Conservation (phyloP, 2,797 vertebrate species). For the Poeciliopsis turneri region DNA sequence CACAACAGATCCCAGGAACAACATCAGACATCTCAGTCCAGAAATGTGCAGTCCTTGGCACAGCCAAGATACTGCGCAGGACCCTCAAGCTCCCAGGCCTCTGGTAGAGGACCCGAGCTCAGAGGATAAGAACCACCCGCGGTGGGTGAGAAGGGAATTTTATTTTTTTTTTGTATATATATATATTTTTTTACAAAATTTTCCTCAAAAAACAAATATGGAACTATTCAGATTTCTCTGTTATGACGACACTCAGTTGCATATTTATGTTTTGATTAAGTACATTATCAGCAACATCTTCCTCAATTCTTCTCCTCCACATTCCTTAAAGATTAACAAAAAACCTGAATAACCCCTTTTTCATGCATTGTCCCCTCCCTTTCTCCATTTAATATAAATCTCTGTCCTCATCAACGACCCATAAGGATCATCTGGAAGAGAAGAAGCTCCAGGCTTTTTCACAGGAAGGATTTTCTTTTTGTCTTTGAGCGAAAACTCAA, state of each 20-base stretch:
- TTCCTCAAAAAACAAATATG: not conserved
- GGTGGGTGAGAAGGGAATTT: no score
- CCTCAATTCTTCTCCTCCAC: not conserved
- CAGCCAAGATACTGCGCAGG: no score
- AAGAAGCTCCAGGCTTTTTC: not conserved
- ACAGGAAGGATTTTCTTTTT: not conserved
- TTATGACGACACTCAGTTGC: not conserved
- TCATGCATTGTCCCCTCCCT: not conserved
- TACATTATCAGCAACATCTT: not conserved
- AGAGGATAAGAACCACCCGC: no score
- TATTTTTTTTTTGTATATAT: no score
- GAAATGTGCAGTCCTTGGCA: no score
- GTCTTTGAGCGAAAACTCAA: slow-evolving; percentile 2
- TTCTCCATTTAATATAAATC: not conserved
- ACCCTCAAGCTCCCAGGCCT: no score
- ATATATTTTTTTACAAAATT: not conserved
- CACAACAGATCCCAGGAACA: no score
- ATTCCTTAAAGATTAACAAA: not conserved
- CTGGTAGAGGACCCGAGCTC: no score
- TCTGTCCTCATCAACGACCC: not conserved
- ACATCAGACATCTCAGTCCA: no score
- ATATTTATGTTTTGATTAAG: not conserved
- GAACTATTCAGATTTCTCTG: not conserved
- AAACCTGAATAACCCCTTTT: not conserved
- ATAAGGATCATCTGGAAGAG: not conserved